Conservation (phyloP, 2,113 vertebrate genomes). For the Tragelaphus strepsiceros region DNA sequence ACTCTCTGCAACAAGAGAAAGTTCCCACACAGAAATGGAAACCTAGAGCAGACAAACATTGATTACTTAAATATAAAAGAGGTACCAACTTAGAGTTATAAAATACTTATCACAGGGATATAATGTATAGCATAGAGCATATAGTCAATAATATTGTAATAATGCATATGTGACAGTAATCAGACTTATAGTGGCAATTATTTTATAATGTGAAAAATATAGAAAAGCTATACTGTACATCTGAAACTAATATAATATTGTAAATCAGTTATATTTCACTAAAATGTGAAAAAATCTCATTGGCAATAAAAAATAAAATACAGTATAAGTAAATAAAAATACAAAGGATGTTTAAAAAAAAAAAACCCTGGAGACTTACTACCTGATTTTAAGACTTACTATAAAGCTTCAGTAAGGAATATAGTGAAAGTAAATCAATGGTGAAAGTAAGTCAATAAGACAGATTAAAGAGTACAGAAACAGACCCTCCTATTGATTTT, state of each 20-base stretch:
- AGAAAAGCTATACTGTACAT: background rate
- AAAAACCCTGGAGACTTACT: background rate
- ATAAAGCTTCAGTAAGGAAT: background rate
- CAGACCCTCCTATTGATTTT: background rate
- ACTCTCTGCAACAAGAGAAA: background rate
- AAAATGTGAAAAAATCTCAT: background rate
- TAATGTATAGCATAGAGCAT: background rate
- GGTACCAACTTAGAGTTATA: background rate
- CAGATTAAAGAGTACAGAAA: background rate
- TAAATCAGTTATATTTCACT: background rate
- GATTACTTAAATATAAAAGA: background rate
- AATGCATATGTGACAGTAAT: background rate
- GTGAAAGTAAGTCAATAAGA: background rate
- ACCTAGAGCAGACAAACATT: background rate
- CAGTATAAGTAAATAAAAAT: background rate
- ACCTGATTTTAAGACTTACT: background rate
- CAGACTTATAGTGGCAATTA: background rate
- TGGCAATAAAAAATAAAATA: background rate
- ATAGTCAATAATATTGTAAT: background rate
- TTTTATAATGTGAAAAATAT: background rate
- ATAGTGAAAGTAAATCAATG: background rate
- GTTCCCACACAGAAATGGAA: background rate
- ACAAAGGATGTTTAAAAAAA: background rate
- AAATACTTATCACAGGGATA: background rate
- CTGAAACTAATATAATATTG: background rate